Evolutionary conservation across 2,888 invertebrate species (phyloP), one percentile per base, ranked within the genome.

Genomic region (Teleiodes luculella): DNA sequence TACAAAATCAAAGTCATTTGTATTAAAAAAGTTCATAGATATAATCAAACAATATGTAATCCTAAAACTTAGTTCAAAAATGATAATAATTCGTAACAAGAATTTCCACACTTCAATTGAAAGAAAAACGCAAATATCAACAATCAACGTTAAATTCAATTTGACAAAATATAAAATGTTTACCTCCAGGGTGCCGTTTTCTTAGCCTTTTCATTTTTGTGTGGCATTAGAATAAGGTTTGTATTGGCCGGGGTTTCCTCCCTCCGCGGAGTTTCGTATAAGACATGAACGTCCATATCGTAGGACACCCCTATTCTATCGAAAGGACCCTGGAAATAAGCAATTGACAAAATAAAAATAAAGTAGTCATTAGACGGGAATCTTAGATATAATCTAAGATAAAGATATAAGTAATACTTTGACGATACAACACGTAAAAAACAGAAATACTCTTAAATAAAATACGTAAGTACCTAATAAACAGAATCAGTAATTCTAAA

Each of bases 241-340:
- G 76, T 59, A 11, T 60, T 35, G 1, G 75, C 77, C n/a, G 67
- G 56, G 33, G 48, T 57, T 14, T 70, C 65, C 2, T 66, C 64
- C 50, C 47, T 61, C 8, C 57, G 56, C 24, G 76, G 71, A 57
- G 69, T 77, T 55, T 62, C 59, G 58, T 65, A 78, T 28, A 83
- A 57, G 20, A 76, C 48, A 57, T 62, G 64, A 52, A 83, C 53
- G 57, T 64, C 70, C 50, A 72, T 71, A 39, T 80, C 74, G 50
- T 75, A 63, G 52, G 63, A 68, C 58, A 72, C 65, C 31, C 63
- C 74, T 57, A 83, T 76, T 39, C 78, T 72, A 52, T 80, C 64
- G 52, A 80, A 67, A 55, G 83, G 59, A 54, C 80, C 79, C 85
- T 86, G 70, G 56, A 72, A 73, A 62, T 6, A 59, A 55, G 52